phyloP scores from a whole-genome alignment of 1,140 invertebrate species.

The Frieseomelitta varia region DNA sequence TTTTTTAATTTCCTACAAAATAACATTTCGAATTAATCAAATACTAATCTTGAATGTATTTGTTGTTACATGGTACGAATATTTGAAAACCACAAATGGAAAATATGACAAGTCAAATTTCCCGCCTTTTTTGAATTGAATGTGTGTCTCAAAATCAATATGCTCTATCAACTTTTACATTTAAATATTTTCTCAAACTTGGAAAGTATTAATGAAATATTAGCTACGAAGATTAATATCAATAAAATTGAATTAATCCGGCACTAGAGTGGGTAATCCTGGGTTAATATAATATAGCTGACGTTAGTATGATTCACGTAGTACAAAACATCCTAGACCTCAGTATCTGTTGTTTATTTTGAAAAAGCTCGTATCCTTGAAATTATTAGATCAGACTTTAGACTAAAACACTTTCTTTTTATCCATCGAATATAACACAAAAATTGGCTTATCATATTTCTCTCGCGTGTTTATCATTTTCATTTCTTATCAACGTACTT shows the following conservation, averaged over 20 bases:
- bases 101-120: background rate
- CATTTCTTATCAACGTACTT: conserved; percentile 85
- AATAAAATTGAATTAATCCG: background rate
- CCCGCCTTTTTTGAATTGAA: background rate
- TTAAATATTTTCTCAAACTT: background rate
- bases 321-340: background rate
- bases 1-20: conserved; percentile 95
- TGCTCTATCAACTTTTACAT: background rate
- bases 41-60: too few species aligned
- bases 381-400: background rate
- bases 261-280: too few species aligned
- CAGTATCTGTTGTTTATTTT: too few species aligned
- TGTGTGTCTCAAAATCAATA: too few species aligned
- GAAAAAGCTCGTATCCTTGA: too few species aligned
- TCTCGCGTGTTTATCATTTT: background rate
- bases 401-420: background rate
- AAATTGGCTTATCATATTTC: background rate
- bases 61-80: background rate
- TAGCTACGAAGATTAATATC: background rate
- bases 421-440: background rate
- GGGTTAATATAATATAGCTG: too few species aligned
- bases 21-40: background rate
- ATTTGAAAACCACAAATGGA: background rate
- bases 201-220: background rate
- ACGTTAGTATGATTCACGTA: background rate